Evolutionary conservation across 2,888 invertebrate genomes (phyloP).

Genomic region (Watsonalla binaria): DNA sequence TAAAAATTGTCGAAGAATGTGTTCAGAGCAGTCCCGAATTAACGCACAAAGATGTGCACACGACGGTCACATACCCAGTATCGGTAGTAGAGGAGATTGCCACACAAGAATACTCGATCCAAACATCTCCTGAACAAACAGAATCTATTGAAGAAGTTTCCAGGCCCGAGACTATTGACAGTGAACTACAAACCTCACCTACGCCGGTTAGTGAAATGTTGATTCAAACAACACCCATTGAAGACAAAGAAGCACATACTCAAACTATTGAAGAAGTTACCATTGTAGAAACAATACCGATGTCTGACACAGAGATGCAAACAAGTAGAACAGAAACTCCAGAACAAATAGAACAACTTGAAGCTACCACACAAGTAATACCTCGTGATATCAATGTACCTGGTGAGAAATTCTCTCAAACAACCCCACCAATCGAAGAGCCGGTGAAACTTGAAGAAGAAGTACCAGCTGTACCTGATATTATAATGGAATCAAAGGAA

Average conservation of each 20-base stretch:
- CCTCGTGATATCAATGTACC: constrained; percentile 52
- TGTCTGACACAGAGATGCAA: constrained; percentile 61
- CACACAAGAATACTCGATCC: constrained; percentile 77
- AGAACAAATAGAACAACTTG: constrained; percentile 54
- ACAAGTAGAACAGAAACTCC: constrained; percentile 62
- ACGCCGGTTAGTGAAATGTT: constrained; percentile 66
- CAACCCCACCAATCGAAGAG: constrained; percentile 50
- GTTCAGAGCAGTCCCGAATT: constrained; percentile 74
- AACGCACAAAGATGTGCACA: constrained; percentile 64
- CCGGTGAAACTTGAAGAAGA: constrained; percentile 28
- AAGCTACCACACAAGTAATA: constrained; percentile 78
- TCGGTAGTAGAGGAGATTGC: constrained; percentile 79
- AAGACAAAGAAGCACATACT: constrained; percentile 60
- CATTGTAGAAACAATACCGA: constrained; percentile 54
- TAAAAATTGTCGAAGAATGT: constrained; percentile 83
- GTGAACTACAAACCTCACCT: constrained; percentile 76
- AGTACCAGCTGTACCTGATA: constrained; percentile 46
- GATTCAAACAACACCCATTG: constrained; percentile 81
- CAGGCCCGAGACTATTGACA: constrained; percentile 51
- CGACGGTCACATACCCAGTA: constrained; percentile 77
- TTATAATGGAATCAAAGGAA: constrained; percentile 67
- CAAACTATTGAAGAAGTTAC: constrained; percentile 56
- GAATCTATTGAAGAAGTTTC: constrained; percentile 44
- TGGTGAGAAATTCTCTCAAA: constrained; percentile 74
- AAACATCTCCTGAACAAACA: constrained; percentile 79